A percentile compares a stretch with the other conserved stretches of the same genome.
These are phyloP conservation scores for Hippocampus guttulatus DNA, from an alignment of 2,113 vertebrate genomes.

Conservation along the genomic window DNA sequence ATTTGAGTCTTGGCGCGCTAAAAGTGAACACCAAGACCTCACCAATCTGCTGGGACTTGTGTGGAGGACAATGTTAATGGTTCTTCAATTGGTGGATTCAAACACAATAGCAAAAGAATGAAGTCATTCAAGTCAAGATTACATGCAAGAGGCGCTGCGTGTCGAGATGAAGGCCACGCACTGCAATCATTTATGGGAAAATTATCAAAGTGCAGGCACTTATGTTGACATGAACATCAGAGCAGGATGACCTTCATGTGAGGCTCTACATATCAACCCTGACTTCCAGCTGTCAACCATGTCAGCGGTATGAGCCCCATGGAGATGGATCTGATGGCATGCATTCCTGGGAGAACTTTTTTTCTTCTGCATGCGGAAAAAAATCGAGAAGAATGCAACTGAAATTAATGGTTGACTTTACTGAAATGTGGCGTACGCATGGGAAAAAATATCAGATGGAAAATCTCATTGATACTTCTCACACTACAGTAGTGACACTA, in stretches of 20 bases:
- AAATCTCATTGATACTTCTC: background rate
- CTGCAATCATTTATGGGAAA: conserved; percentile 6
- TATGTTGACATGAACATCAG: background rate
- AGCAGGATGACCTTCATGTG: background rate
- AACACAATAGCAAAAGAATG: conserved; percentile 4
- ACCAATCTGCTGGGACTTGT: background rate
- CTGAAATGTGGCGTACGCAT: background rate
- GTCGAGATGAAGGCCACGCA: conserved; percentile 3
- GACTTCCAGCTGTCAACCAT: conserved; percentile 6
- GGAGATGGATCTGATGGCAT: background rate
- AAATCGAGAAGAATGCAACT: background rate
- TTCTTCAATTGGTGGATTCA: background rate
- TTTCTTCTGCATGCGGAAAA: background rate
- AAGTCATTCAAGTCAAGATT: conserved; percentile 3
- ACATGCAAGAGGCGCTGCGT: background rate
- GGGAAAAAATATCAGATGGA: background rate
- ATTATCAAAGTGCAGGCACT: background rate
- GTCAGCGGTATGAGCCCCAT: background rate
- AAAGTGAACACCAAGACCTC: background rate
- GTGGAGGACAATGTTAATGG: background rate
- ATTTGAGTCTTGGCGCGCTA: conserved; percentile 41
- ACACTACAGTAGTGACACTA: background rate
- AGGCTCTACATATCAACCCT: background rate
- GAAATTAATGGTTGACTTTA: background rate
- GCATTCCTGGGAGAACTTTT: background rate